A percentile compares a stretch with the other conserved stretches of the same genome.
phyloP scores from a whole-genome alignment of 1,140 invertebrate genomes.

The Diachasma alloeum region DNA sequence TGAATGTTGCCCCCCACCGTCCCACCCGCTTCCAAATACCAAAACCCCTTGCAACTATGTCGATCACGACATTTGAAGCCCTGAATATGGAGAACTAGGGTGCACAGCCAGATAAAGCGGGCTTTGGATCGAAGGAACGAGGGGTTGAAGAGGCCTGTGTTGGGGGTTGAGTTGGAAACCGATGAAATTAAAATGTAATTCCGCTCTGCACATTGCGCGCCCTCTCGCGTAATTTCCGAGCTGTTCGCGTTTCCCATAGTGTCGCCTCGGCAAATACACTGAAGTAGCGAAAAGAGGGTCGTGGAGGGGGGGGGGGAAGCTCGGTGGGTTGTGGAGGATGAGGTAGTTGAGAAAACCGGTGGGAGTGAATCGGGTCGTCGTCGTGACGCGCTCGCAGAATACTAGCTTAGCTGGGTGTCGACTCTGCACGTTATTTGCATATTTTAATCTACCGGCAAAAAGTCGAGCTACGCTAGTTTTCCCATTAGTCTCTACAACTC shows the following conservation, averaged over 20 bases:
- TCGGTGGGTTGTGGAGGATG: constrained; percentile 2
- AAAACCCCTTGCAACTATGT: not conserved
- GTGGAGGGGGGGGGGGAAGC: not conserved
- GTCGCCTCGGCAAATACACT: constrained; percentile 19
- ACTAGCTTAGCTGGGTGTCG: constrained; percentile 34
- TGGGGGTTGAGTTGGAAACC: not conserved
- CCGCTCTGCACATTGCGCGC: constrained; percentile 28
- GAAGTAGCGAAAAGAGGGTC: not conserved
- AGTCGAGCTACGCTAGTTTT: constrained; percentile 40
- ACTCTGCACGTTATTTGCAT: constrained; percentile 46
- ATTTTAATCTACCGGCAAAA: constrained; percentile 52
- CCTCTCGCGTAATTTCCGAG: constrained; percentile 28
- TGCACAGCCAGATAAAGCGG: not conserved
- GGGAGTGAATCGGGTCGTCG: constrained; percentile 22
- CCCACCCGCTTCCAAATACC: not conserved
- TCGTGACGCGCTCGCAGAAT: constrained; percentile 17
- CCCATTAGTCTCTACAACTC: constrained; percentile 38
- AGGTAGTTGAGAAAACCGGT: not conserved
- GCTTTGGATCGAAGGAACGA: not conserved
- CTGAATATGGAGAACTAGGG: not conserved
- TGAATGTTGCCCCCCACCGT: not conserved
- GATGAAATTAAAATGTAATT: constrained; percentile 51
- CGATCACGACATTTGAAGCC: not conserved
- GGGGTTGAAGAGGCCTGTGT: not conserved
- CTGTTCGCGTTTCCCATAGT: not conserved